phyloP scores from a whole-genome alignment of 2,113 vertebrate genomes.

The Brachyistius frenatus region DNA sequence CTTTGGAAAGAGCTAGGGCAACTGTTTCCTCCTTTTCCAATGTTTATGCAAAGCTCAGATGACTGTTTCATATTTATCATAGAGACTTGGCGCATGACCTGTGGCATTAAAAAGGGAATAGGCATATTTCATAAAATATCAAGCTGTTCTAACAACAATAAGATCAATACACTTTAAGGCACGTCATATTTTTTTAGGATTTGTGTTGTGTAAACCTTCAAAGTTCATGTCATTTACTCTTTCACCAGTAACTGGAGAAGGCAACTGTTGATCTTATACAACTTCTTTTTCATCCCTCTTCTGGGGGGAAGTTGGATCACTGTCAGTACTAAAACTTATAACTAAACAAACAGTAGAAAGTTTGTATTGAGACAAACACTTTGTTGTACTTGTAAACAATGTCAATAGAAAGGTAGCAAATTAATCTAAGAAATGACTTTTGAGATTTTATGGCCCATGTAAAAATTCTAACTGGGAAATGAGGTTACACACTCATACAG shows the following conservation, averaged over 20 bases:
- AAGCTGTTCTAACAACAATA: neutral
- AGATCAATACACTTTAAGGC: neutral
- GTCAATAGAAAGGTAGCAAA: neutral
- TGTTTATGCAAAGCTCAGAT: no score
- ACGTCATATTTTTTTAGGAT: neutral
- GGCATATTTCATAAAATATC: no score
- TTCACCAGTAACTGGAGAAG: constrained; percentile 6
- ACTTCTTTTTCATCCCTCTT: neutral
- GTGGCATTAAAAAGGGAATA: no score
- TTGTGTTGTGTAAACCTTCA: neutral
- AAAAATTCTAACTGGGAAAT: constrained; percentile 3
- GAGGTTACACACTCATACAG: neutral
- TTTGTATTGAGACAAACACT: constrained; percentile 17
- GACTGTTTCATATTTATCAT: no score
- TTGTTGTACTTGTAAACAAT: neutral
- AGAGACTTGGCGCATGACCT: no score
- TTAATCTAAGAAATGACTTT: neutral
- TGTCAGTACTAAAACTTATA: neutral
- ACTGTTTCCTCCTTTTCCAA: no score
- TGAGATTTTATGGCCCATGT: neutral
- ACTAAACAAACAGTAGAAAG: constrained; percentile 8
- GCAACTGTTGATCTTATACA: constrained; percentile 12
- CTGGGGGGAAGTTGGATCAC: neutral
- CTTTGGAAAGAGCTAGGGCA: no score
- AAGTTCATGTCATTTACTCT: neutral